These are phyloP conservation scores for Siderastrea siderea DNA, from an alignment of 92 coral and sea anemone species.

Conservation along the genomic window DNA sequence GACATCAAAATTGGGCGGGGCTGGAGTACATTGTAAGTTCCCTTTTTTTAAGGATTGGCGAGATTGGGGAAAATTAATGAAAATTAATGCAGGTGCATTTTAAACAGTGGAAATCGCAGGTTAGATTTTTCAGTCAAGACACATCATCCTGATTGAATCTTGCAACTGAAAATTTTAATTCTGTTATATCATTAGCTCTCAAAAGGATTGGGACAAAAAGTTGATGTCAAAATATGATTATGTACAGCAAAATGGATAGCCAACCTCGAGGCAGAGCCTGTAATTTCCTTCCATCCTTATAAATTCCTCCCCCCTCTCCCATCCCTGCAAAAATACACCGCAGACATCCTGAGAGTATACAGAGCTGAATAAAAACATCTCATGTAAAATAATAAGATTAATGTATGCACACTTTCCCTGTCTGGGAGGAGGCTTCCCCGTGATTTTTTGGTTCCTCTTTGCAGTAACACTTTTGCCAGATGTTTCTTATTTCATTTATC, in stretches of 20 bases:
- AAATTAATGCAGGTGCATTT: background rate
- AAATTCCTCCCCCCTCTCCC: slow-evolving; percentile 17
- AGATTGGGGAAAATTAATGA: background rate
- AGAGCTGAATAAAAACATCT: slow-evolving; percentile 14
- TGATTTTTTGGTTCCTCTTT: slow-evolving; percentile 21
- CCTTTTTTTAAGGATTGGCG: background rate
- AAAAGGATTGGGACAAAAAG: slow-evolving; percentile 25
- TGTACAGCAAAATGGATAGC: slow-evolving; percentile 26
- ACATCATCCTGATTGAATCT: slow-evolving; percentile 13
- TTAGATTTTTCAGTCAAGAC: background rate
- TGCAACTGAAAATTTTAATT: slow-evolving; percentile 7
- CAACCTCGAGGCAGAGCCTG: background rate
- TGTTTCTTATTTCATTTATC: slow-evolving; percentile 23
- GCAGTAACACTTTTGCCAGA: slow-evolving; percentile 20
- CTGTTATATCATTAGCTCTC: slow-evolving; percentile 2
- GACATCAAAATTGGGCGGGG: slow-evolving; percentile 11
- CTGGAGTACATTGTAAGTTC: slow-evolving; percentile 21
- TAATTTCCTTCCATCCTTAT: background rate
- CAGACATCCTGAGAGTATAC: slow-evolving; percentile 14
- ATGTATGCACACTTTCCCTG: slow-evolving; percentile 10
- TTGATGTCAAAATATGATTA: slow-evolving; percentile 16
- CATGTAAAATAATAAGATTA: slow-evolving; percentile 7
- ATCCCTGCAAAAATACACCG: background rate
- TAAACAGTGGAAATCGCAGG: background rate
- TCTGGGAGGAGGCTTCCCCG: slow-evolving; percentile 7